Evolutionary conservation across 1,140 invertebrate species (phyloP), one percentile per base, ranked within the genome.

Genomic region (Cydia strobilella): DNA sequence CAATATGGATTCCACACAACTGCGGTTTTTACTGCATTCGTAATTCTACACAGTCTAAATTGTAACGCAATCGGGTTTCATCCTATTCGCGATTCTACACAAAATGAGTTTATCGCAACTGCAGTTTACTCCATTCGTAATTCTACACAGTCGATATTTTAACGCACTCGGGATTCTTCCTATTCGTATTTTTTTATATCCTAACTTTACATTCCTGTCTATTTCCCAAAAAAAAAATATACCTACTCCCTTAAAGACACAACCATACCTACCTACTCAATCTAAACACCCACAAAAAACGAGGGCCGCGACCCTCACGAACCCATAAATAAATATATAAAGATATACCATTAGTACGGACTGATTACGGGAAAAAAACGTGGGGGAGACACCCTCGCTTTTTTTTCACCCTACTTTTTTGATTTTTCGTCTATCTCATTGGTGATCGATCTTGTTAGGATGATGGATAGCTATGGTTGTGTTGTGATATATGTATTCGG

Each of bases 241-340:
- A n/a, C n/a, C n/a, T n/a, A n/a, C 15, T 18, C n/a, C 51, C 15
- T 18, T 54, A n/a, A 54, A 59, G 9, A 59, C n/a, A 59, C 48
- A 31, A 31, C 15, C 23, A 31, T 65, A 65, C 10, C 5, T 31
- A 65, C 25, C 12, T 65, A 63, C 27, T 15, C 10, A 65, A 13
- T 31, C 25, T 31, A 31, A 65, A 15, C 51, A 69, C 65, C 65
- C 65, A 35, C 25, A 35, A 42, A 35, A 31, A 9, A 69, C 54
- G 25, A 66, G 25, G 25, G 25, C 25, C 15, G 13, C 63, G 23
- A 31, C 65, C 65, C 65, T 35, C 65, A 69, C 65, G 15, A 31
- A 23, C 10, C 42, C 31, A 82, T 84, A 83, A 83, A 84, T 82
- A 84, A 82, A 74, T 69, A 84, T 76, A 83, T 83, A 83, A 84